Conservation (phyloP, 2,888 invertebrate species). For the Nemoura dubitans region DNA sequence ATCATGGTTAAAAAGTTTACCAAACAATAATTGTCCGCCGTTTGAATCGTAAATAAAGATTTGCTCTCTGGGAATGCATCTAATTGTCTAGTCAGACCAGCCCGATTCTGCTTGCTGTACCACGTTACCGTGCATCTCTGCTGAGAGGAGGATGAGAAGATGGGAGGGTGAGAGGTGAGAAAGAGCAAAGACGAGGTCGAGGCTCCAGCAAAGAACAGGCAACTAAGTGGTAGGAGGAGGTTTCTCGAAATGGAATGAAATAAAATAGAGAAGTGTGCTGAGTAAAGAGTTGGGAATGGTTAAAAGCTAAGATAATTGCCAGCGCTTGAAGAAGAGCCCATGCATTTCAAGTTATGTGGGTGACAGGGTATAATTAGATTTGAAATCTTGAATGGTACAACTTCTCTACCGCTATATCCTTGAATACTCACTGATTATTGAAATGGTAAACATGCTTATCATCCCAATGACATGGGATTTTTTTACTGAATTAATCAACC, state of each 20-base stretch:
- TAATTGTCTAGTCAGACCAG: not conserved
- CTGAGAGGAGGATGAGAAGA: not conserved
- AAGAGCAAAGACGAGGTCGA: not conserved
- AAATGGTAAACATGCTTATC: conserved; percentile 5
- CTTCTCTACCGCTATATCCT: not conserved
- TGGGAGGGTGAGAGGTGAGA: not conserved
- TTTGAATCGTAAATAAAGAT: conserved; percentile 40
- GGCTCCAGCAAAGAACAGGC: not conserved
- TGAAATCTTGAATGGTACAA: conserved; percentile 16
- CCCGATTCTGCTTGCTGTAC: no score
- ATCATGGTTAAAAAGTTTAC: conserved; percentile 16
- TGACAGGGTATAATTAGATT: conserved; percentile 50
- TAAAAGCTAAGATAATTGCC: conserved; percentile 47
- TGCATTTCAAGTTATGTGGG: conserved; percentile 49
- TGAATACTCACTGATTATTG: not conserved
- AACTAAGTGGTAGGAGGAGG: conserved; percentile 40
- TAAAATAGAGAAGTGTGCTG: conserved; percentile 46
- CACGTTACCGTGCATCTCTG: not conserved
- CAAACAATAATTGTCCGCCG: conserved; percentile 36
- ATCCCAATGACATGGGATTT: not conserved
- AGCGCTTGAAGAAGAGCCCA: conserved; percentile 39
- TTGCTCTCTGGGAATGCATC: conserved; percentile 36
- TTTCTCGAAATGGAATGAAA: conserved; percentile 49
- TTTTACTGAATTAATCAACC: not conserved
- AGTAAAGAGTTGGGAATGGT: conserved; percentile 37